Conservation (phyloP, 2,113 vertebrate species). For the Lynx canadensis region DNA sequence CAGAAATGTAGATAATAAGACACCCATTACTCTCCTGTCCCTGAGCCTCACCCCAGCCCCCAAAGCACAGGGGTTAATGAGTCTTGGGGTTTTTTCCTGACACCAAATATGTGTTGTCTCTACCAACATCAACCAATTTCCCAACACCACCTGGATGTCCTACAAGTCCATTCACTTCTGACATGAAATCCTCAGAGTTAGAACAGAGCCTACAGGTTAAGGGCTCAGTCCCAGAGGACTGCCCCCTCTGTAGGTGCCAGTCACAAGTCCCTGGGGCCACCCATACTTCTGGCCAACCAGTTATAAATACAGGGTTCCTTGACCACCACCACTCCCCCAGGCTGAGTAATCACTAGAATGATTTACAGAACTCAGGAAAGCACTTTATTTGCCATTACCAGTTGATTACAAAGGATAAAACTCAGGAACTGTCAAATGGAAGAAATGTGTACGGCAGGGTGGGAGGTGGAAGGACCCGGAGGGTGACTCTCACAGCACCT, state of each 20-base stretch:
- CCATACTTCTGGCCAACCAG: not conserved
- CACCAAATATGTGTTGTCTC: not conserved
- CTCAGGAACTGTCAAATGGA: not conserved
- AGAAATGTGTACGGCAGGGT: not conserved
- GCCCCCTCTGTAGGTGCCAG: not conserved
- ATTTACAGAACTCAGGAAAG: not conserved
- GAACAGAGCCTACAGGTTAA: not conserved
- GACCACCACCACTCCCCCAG: not conserved
- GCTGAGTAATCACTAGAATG: not conserved
- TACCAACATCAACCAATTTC: not conserved
- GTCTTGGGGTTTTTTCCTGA: not conserved
- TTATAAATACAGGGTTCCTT: not conserved
- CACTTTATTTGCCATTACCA: not conserved
- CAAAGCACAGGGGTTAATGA: not conserved
- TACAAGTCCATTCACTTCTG: not conserved
- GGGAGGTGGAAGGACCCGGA: rapidly evolving
- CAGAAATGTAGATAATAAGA: not conserved
- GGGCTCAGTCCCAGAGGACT: not conserved
- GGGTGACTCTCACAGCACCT: not conserved
- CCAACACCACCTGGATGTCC: not conserved
- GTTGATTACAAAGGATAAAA: not conserved
- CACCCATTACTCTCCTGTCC: not conserved
- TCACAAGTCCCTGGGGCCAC: not conserved
- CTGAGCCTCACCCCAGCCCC: not conserved
- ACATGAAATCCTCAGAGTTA: not conserved